A percentile compares a stretch with the other conserved stretches of the same genome.
Conservation (phyloP, 2,113 vertebrate genomes). For the Riparia riparia region DNA sequence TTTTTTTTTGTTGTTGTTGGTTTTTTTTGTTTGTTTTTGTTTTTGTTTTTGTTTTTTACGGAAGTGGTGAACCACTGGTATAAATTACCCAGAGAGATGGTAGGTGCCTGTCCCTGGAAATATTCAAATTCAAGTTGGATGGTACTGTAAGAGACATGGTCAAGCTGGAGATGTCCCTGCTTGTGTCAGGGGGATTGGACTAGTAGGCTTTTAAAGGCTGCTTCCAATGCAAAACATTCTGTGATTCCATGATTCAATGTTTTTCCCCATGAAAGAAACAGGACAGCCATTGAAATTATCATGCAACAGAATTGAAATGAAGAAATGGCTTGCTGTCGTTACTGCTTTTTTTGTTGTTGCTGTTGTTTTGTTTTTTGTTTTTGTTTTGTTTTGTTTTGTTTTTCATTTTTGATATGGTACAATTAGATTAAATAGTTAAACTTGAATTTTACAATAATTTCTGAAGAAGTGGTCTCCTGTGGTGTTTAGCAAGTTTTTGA, state of each 20-base stretch:
- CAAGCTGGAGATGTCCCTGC: background rate
- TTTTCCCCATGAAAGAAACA: background rate
- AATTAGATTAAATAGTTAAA: background rate
- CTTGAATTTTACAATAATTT: background rate
- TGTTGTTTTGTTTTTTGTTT: background rate
- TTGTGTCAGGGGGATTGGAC: background rate
- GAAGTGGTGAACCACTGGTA: background rate
- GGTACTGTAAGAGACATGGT: background rate
- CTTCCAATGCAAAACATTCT: background rate
- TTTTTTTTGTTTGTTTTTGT: too few species aligned
- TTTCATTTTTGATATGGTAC: background rate
- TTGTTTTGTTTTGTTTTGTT: background rate
- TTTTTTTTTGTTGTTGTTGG: too few species aligned
- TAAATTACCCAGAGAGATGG: background rate
- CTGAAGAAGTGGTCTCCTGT: background rate
- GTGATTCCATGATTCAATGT: background rate
- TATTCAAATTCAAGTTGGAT: background rate
- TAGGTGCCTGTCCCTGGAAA: background rate
- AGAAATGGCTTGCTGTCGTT: background rate
- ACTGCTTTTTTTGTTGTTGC: background rate
- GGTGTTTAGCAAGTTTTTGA: background rate
- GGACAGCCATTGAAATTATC: background rate
- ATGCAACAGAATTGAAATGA: background rate
- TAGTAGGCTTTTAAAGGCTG: background rate
- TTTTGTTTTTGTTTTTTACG: background rate